Percentiles rank a stretch among this genome's conserved stretches.
These are phyloP conservation scores for Aegithalos caudatus DNA, from an alignment of 2,113 vertebrate species.

Conservation along the genomic window DNA sequence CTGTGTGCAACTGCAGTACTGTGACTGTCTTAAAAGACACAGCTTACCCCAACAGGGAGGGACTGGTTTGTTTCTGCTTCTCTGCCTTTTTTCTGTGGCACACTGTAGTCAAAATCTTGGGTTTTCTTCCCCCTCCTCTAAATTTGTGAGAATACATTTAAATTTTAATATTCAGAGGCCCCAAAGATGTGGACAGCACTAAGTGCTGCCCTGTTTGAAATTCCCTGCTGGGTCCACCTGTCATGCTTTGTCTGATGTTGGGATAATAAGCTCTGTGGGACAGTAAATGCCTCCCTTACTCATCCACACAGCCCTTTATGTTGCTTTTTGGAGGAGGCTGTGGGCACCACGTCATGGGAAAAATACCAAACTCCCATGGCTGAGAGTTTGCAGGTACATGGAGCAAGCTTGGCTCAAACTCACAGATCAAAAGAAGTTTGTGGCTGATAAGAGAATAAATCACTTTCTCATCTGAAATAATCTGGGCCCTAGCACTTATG, in stretches of 20 bases:
- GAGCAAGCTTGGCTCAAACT: neutral
- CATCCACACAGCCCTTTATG: neutral
- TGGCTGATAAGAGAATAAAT: neutral
- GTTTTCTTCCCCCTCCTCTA: neutral
- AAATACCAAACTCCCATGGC: neutral
- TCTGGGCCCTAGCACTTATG: neutral
- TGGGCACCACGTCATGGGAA: rapidly evolving
- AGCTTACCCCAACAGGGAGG: neutral
- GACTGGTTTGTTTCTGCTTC: neutral
- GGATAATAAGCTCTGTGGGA: neutral
- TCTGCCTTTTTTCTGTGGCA: neutral
- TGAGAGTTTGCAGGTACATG: neutral
- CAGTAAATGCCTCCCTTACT: neutral
- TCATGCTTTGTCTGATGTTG: neutral
- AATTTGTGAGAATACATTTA: neutral
- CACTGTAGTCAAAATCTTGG: neutral
- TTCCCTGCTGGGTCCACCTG: neutral
- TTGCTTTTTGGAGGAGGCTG: neutral
- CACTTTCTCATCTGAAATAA: neutral
- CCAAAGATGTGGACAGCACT: neutral
- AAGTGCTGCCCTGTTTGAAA: neutral
- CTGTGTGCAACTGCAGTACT: neutral
- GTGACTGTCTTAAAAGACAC: neutral
- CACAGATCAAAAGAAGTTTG: neutral
- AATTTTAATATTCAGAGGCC: neutral